phyloP scores from a whole-genome alignment of 2,797 vertebrate species.

The Anguilla megastoma region DNA sequence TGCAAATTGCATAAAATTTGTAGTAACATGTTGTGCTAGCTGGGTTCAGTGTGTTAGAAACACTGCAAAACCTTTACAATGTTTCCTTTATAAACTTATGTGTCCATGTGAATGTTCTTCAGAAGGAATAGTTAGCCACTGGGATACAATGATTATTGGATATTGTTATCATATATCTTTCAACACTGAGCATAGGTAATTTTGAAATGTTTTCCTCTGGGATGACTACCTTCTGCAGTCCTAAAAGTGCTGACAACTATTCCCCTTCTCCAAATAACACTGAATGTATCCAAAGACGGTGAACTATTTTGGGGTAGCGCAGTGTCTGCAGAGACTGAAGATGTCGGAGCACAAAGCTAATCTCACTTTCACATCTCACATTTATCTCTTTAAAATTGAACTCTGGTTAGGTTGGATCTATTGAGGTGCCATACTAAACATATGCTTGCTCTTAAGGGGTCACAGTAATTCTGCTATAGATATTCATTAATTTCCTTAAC shows the following conservation, averaged over 20 bases:
- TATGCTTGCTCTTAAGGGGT: too few relatives aligned
- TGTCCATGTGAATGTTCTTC: too few relatives aligned
- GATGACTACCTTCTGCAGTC: not conserved
- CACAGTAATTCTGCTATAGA: too few relatives aligned
- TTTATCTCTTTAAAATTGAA: too few relatives aligned
- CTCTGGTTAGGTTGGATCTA: too few relatives aligned
- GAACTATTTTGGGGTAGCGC: not conserved
- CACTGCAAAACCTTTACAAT: not conserved
- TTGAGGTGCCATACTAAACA: too few relatives aligned
- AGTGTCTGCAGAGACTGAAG: not conserved
- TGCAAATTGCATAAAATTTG: not conserved
- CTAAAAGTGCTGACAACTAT: not conserved
- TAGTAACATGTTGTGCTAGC: not conserved
- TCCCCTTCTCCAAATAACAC: not conserved
- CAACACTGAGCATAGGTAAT: not conserved
- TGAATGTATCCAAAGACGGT: not conserved
- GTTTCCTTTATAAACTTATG: too few relatives aligned
- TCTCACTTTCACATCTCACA: too few relatives aligned
- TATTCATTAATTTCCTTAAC: too few relatives aligned
- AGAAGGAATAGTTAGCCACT: too few relatives aligned
- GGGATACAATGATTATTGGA: too few relatives aligned
- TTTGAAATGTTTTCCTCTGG: not conserved
- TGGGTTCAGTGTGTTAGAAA: not conserved
- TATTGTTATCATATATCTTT: not conserved
- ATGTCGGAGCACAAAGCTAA: too few relatives aligned